Base-by-base conservation (phyloP, 2,797 vertebrate species). In the Phaenicophaeus curvirostris region DNA sequence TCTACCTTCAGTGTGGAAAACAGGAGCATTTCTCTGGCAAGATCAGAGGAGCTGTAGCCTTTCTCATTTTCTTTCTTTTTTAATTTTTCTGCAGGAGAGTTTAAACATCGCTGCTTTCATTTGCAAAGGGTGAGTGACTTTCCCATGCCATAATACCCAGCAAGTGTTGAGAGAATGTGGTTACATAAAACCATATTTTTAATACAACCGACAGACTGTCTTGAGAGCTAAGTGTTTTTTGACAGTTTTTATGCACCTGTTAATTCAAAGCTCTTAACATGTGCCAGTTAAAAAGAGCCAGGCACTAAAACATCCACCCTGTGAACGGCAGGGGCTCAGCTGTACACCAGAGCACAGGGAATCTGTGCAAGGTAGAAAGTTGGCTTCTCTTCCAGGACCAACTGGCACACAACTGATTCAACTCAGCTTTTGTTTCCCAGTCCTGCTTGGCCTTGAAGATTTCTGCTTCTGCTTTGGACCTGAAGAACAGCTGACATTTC, bases 211-310 rank as follows among this genome's bases (percentile, higher is more conserved):
- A 98, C 97, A 98, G 97, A 97, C 97, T 97, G 97, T 98, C 97
- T 98, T 97, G 96, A 97, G 97, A 98, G 96, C 97, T 98, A 98
- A 98, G 97, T 98, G 97, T 97, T 97, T 97, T 98, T 97, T 98
- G 98, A 98, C 98, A 98, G 98, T 98, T 98, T 98, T 98, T 98
- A 98, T 97, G 97, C 97, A 98, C 98, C 98, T 98, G 98, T 97
- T 98, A 98, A 98, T 98, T 98, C 97, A 97, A 98, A 98, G 97
- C 97, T 98, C 98, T 98, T 98, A 98, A 98, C 98, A 98, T 98
- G 97, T 98, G 98, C 98, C 98, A 98, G 97, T 98, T 97, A 98
- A 98, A 98, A 98, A 98, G 97, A 98, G 97, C 93, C 95, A 98
- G 97, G 97, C 97, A 97, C 97, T 98, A 98, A 98, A 98, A 97